Conservation (phyloP, 1,140 invertebrate species). For the Drosophila lowei region DNA sequence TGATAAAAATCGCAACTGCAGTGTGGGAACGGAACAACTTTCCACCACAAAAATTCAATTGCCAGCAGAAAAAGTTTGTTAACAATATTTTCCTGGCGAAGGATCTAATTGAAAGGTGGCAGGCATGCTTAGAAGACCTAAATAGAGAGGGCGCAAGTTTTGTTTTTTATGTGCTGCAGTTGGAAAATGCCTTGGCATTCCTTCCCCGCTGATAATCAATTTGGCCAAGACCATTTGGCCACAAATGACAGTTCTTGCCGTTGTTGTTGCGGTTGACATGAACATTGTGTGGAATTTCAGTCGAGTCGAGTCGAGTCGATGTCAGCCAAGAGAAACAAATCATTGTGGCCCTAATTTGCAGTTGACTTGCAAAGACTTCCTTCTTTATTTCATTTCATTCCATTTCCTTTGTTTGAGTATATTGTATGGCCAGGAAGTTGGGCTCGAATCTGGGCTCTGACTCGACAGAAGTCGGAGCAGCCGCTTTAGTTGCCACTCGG, state of each 20-base stretch:
- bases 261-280: conserved; percentile 62
- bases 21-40: conserved; percentile 46
- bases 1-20: conserved; percentile 71
- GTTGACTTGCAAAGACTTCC: conserved; percentile 35
- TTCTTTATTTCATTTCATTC: conserved; percentile 9
- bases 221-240: conserved; percentile 63
- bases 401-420: conserved; percentile 3
- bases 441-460: conserved; percentile 36
- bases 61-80: conserved; percentile 52
- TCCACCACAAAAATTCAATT: conserved; percentile 26
- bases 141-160: conserved; percentile 9
- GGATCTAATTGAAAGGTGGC: conserved; percentile 65
- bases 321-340: conserved; percentile 52
- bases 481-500: conserved; percentile 49
- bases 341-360: conserved; percentile 64
- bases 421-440: conserved; percentile 31
- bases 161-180: conserved; percentile 43
- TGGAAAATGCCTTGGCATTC: conserved; percentile 17
- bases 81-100: conserved; percentile 39
- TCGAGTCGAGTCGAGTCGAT: conserved; percentile 13
- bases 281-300: conserved; percentile 59
- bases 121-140: conserved; percentile 44
- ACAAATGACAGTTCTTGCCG: conserved; percentile 58
- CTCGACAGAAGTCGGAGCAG: conserved; percentile 51
- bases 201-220: conserved; percentile 69